Evolutionary conservation across 1,140 invertebrate species (phyloP), one percentile per base, ranked within the genome.

Genomic region (Atta cephalotes): DNA sequence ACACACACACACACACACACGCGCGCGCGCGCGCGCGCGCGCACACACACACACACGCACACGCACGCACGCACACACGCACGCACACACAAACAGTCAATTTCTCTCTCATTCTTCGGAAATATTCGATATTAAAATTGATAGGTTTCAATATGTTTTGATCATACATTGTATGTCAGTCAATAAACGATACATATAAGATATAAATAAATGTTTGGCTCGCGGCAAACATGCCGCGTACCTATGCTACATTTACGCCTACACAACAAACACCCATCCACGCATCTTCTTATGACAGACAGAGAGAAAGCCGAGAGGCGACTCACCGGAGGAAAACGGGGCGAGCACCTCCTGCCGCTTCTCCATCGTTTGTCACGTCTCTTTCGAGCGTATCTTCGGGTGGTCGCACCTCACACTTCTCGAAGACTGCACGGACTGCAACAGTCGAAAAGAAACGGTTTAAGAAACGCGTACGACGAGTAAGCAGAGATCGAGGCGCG

Each of bases 301-400:
- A 86, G 76, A 89, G 80, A 88, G 60, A 90, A 86, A 88, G 88
- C 25, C 21, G 63, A 25, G 51, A 58, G 70, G 63, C 81, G 86
- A 93, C 93, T 94, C 77, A 95, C 94, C 94, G 78, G 93, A 95
- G 72, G 94, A 94, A 91, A 94, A 94, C 68, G 94, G 94, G 87
- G 94, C 93, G 70, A 94, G 87, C 90, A 92, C 92, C 88, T 95
- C 94, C 86, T 94, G 94, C 79, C 93, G 92, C 90, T 94, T 95
- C 86, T 95, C 94, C 94, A 94, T 95, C 66, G 90, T 92, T 89
- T 80, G 51, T 85, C 53, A n/a, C 65, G 70, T 68, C 31, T 25
- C 63, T 58, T 56, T 65, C 28, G 49, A 51, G 16, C n/a, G 25
- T 71, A 51, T 51, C 28, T 58, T 39, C 66, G 49, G 49, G 53